Evolutionary conservation across 2,797 vertebrate genomes (phyloP).

Genomic region (Anas capensis): DNA sequence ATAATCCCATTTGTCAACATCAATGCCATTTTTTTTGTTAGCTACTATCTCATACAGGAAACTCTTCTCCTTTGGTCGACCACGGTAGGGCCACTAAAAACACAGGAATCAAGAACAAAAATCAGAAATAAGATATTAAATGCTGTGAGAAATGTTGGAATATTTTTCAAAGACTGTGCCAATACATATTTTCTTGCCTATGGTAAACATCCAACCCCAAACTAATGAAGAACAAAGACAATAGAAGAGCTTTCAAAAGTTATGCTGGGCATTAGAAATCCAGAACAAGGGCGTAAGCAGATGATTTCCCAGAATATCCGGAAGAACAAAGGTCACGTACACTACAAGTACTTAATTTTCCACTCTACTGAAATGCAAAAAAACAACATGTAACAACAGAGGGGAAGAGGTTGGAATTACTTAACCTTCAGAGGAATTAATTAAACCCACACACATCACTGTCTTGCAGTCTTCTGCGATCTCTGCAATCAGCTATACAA

Average conservation of each 20-base stretch:
- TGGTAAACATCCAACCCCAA: neutral
- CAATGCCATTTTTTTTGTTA: conserved; percentile 94
- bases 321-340: neutral
- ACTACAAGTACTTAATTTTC: neutral
- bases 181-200: neutral
- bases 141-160: neutral
- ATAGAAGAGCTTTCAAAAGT: neutral
- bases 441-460: neutral
- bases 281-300: neutral
- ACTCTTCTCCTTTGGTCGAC: conserved; percentile 87
- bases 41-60: conserved; percentile 97
- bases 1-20: conserved; percentile 99
- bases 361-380: neutral
- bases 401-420: neutral
- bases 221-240: neutral
- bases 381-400: neutral
- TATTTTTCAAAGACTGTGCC: neutral
- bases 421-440: neutral
- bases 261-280: neutral
- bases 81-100: conserved; percentile 88
- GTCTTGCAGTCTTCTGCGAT: neutral
- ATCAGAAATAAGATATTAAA: neutral
- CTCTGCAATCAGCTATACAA: neutral
- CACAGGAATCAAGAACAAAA: neutral
- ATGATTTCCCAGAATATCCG: neutral